phyloP scores from a whole-genome alignment of 2,113 vertebrate species.

The Malurus alboscapulatus region DNA sequence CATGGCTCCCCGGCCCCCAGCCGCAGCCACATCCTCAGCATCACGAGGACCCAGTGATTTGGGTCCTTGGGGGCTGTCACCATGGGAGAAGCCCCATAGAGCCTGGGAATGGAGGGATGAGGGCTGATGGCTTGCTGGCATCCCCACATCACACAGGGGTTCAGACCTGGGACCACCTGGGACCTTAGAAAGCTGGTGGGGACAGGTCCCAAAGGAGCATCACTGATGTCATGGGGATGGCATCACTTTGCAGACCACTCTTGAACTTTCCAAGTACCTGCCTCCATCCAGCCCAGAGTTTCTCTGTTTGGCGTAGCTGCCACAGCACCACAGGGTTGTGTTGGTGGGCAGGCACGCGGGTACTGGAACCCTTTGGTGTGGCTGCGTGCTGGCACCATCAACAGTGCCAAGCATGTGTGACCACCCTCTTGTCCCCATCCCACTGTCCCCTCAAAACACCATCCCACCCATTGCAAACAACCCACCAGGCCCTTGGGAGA shows the following conservation, averaged over 20 bases:
- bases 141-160: not conserved
- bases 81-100: fast-evolving
- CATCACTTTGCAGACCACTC: fast-evolving
- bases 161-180: fast-evolving
- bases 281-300: not conserved
- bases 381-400: fast-evolving
- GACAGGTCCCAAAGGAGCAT: not conserved
- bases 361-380: not conserved
- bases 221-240: not conserved
- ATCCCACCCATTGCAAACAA: not conserved
- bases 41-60: not conserved
- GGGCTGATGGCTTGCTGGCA: not conserved
- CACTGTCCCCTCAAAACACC: not conserved
- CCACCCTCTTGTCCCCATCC: not conserved
- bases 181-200: not conserved
- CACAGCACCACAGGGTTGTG: fast-evolving
- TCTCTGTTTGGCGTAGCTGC: fast-evolving
- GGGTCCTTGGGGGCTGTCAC: not conserved
- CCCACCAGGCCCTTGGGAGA: not conserved
- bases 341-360: fast-evolving
- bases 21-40: not conserved
- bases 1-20: slow-evolving; percentile 54
- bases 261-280: not conserved
- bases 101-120: not conserved
- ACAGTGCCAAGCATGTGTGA: fast-evolving